These are phyloP conservation scores for Lasioglossum zephyrum DNA, from an alignment of 2,888 invertebrate species.

Conservation along the genomic window DNA sequence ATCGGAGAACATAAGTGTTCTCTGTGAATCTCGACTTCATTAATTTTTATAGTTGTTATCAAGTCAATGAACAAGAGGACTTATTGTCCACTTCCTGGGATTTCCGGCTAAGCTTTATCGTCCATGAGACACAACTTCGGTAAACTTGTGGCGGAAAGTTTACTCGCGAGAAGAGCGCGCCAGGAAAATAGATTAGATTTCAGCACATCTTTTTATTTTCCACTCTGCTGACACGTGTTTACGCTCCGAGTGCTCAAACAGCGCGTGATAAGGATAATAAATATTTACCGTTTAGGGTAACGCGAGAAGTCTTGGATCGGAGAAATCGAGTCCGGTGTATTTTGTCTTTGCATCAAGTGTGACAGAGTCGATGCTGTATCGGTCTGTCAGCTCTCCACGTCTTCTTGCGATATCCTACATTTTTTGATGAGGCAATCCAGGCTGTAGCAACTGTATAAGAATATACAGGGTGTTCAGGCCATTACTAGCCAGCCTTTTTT, in stretches of 20 bases:
- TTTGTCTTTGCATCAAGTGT: too few relatives aligned
- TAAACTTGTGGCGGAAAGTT: background rate
- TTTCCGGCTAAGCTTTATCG: background rate
- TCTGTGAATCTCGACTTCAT: too few relatives aligned
- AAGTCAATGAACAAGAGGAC: background rate
- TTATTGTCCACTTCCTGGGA: background rate
- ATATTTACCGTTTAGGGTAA: background rate
- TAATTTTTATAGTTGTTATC: background rate
- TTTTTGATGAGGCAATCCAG: too few relatives aligned
- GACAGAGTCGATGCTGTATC: too few relatives aligned
- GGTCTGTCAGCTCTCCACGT: too few relatives aligned
- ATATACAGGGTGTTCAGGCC: too few relatives aligned
- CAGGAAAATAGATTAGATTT: background rate
- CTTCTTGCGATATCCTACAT: too few relatives aligned
- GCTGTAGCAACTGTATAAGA: too few relatives aligned
- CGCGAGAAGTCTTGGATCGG: background rate
- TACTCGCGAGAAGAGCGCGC: background rate
- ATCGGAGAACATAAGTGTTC: background rate
- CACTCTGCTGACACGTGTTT: background rate
- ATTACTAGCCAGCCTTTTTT: too few relatives aligned
- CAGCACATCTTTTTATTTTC: background rate
- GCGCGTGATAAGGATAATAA: background rate
- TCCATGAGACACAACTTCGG: background rate
- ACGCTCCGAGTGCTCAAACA: background rate
- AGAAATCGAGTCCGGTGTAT: too few relatives aligned